These are phyloP conservation scores for Nothocercus julius DNA, from an alignment of 2,113 vertebrate genomes.

Conservation along the genomic window DNA sequence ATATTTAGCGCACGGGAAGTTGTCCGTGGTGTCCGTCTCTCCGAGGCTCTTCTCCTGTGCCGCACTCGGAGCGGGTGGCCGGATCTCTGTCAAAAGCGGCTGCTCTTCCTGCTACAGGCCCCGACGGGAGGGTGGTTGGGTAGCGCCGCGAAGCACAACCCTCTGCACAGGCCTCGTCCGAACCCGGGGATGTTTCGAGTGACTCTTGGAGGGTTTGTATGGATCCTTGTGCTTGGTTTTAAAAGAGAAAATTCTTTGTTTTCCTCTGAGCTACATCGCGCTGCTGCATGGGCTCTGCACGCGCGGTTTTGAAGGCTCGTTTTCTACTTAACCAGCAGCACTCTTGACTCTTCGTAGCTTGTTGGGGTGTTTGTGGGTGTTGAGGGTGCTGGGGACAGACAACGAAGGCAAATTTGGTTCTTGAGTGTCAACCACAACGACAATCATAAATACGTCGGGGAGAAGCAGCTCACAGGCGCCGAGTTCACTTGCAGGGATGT, in stretches of 20 bases:
- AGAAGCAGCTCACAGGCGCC: background rate
- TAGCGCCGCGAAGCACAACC: accelerated
- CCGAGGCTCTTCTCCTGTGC: too few relatives aligned
- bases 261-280: accelerated
- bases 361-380: background rate
- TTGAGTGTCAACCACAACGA: background rate
- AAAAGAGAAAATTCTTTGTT: background rate
- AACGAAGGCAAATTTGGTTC: background rate
- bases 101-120: too few relatives aligned
- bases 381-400: background rate
- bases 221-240: background rate
- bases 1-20: accelerated
- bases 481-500: background rate
- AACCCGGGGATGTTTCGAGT: accelerated
- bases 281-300: background rate
- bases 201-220: background rate
- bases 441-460: background rate
- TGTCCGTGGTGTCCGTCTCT: accelerated
- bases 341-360: background rate
- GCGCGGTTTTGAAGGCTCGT: background rate
- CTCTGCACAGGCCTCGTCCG: accelerated
- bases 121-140: background rate
- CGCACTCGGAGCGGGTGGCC: background rate
- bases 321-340: background rate
- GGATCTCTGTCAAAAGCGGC: too few relatives aligned